Base-by-base conservation (phyloP, 1,140 invertebrate species). In the Pogonomyrmex californicus region DNA sequence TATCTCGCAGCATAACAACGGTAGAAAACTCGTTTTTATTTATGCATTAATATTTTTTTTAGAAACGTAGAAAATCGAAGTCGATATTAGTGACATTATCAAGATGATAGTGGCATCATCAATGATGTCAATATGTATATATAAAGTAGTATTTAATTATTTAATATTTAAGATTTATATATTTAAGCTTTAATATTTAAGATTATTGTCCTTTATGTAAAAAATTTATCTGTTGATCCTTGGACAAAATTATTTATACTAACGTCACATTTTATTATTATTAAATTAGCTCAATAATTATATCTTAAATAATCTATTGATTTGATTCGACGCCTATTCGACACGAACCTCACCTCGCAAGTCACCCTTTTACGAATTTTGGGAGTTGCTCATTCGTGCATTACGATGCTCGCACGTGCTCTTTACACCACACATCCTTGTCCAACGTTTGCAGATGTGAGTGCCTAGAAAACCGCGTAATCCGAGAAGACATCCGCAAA, bases 401-500 rank as follows among this genome's bases (percentile, higher is more conserved):
- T 44, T 66, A 38, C 33, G 75, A 87, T 89, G 23, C 71, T 54
- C 41, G 85, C 89, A 90, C 88, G 85, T 81, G 88, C 44, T 38
- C 41, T 7, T 47, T 23, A 23, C 73, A 44, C 41, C 73, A 44
- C 41, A 14, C 17, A 23, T 54, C 47, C 71, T 44, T 23, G 38
- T 10, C 62, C 38, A 54, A 12, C 38, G 60, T 75, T 68, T 71
- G 41, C 75, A 86, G 68, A 75, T 79, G 85, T 78, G 89, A 85
- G 68, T 86, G 81, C 78, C 75, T 41, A 86, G 63, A 68, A 86
- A 78, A 87, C 62, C 68, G 62, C 36, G 92, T 91, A 92, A 93
- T 92, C 86, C 89, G 90, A 93, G 92, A 92, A 90, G 86, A 73
- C 71, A 66, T 83, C 87, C 73, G 87, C 78, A n/a, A 63, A 41